Conservation (phyloP, 2,113 vertebrate species). For the Pachypanchax playfairii region DNA sequence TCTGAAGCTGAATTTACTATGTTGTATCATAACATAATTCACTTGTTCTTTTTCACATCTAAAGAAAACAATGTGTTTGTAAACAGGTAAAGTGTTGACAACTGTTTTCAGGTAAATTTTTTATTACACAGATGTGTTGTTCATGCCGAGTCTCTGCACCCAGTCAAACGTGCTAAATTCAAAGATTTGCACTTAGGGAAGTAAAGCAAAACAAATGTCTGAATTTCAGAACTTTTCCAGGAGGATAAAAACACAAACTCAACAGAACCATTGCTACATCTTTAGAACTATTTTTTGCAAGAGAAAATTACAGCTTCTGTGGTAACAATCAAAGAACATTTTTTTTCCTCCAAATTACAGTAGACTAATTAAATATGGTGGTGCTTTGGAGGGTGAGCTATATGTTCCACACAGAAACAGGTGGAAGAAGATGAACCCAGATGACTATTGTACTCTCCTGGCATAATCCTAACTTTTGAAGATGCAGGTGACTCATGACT, state of each 20-base stretch:
- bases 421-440: constrained; percentile 16
- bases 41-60: constrained; percentile 13
- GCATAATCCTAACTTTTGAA: constrained; percentile 51
- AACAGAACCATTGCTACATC: constrained; percentile 26
- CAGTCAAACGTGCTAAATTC: constrained; percentile 45
- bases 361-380: constrained; percentile 28
- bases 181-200: constrained; percentile 26
- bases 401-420: constrained; percentile 8
- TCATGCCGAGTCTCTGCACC: constrained; percentile 36
- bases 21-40: constrained; percentile 28
- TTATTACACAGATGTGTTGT: constrained; percentile 52
- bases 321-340: constrained; percentile 12
- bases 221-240: constrained; percentile 41
- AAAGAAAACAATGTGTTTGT: constrained; percentile 27
- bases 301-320: constrained; percentile 27
- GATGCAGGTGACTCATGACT: constrained; percentile 53
- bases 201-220: constrained; percentile 10
- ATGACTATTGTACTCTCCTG: constrained; percentile 16
- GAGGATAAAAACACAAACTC: constrained; percentile 19
- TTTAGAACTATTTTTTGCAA: constrained; percentile 25
- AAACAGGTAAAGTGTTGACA: constrained; percentile 44
- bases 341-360: constrained; percentile 31
- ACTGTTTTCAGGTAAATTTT: constrained; percentile 46
- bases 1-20: not conserved
- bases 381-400: constrained; percentile 4